These are phyloP conservation scores for Steatocranus sp. DNA, from an alignment of 2,797 vertebrate genomes.

Conservation along the genomic window DNA sequence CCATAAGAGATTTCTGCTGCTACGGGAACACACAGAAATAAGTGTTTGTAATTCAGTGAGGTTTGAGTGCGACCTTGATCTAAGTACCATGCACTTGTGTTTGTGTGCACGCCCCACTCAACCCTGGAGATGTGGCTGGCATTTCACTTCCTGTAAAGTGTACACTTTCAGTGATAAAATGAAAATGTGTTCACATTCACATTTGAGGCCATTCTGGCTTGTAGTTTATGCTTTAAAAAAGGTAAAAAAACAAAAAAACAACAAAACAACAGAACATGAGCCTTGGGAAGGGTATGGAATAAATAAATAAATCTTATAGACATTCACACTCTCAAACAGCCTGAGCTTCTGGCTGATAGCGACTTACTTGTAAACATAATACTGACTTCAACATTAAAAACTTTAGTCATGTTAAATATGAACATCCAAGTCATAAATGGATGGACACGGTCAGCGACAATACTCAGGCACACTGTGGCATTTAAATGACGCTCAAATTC, in stretches of 20 bases:
- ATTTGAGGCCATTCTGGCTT: background rate
- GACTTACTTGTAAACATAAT: background rate
- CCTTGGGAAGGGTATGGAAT: background rate
- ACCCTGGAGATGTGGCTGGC: slow-evolving; percentile 19
- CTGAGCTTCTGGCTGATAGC: background rate
- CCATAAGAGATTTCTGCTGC: background rate
- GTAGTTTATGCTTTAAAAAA: background rate
- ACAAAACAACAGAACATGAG: background rate
- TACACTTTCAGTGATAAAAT: slow-evolving; percentile 16
- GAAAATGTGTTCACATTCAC: slow-evolving; percentile 10
- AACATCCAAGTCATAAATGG: background rate
- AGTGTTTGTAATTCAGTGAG: slow-evolving; percentile 11
- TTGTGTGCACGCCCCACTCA: slow-evolving; percentile 6
- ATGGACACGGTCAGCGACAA: background rate
- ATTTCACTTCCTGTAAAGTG: slow-evolving; percentile 4
- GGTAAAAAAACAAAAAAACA: background rate
- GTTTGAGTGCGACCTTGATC: slow-evolving; percentile 21
- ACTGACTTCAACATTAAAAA: background rate
- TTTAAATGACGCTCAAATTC: background rate
- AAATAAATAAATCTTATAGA: background rate
- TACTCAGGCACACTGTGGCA: background rate
- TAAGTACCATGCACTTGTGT: slow-evolving; percentile 15
- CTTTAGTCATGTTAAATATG: background rate
- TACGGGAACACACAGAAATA: background rate
- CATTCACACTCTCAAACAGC: background rate